These are phyloP conservation scores for Synaphobranchus kaupii DNA, from an alignment of 2,797 vertebrate species.

Conservation along the genomic window DNA sequence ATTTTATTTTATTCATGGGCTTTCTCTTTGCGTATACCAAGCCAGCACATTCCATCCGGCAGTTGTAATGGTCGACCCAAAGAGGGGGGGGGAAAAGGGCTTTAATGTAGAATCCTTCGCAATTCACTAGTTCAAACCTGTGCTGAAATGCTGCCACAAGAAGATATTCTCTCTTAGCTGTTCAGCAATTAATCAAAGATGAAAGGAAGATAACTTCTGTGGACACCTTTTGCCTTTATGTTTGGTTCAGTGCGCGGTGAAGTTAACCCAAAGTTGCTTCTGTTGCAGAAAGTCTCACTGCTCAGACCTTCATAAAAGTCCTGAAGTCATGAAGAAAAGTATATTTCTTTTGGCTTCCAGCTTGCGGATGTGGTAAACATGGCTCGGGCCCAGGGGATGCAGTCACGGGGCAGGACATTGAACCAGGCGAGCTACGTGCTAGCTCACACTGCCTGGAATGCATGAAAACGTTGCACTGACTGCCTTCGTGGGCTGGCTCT, in stretches of 20 bases:
- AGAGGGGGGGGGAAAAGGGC: not conserved
- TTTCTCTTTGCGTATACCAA: slow-evolving; percentile 20
- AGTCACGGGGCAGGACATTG: not conserved
- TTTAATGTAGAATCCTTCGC: slow-evolving; percentile 34
- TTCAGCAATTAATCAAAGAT: slow-evolving; percentile 47
- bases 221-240: not conserved
- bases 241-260: slow-evolving; percentile 15
- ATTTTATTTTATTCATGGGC: slow-evolving; percentile 11
- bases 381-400: slow-evolving; percentile 3
- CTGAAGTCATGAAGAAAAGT: not conserved
- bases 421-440: slow-evolving; percentile 56
- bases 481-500: slow-evolving; percentile 50
- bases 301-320: slow-evolving; percentile 1
- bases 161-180: not conserved
- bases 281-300: slow-evolving; percentile 47
- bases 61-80: slow-evolving; percentile 32
- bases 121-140: slow-evolving; percentile 43
- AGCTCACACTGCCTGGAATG: slow-evolving; percentile 37
- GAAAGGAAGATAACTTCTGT: not conserved
- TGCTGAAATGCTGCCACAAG: not conserved
- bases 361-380: not conserved
- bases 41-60: slow-evolving; percentile 42
- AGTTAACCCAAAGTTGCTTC: slow-evolving; percentile 44
- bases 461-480: slow-evolving; percentile 42
- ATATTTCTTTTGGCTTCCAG: slow-evolving; percentile 24